A percentile compares a stretch with the other conserved stretches of the same genome.
phyloP scores from a whole-genome alignment of 2,113 vertebrate species.

The Paraplagusia blochii region DNA sequence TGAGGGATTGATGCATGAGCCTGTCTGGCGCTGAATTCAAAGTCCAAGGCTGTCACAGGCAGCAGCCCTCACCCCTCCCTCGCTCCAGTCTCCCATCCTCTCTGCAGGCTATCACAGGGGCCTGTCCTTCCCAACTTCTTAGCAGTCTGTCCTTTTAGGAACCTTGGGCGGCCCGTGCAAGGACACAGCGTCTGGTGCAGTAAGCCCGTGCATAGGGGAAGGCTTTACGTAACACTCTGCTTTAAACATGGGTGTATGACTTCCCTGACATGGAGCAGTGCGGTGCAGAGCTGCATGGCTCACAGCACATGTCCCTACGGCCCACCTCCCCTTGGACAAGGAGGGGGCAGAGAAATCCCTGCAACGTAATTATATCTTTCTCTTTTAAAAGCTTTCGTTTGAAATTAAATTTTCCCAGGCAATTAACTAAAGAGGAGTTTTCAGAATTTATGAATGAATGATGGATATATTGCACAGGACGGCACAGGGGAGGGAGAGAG shows the following conservation, averaged over 20 bases:
- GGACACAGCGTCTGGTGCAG: constrained; percentile 75
- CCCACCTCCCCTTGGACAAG: constrained; percentile 16
- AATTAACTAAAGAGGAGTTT: constrained; percentile 76
- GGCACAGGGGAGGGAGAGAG: constrained; percentile 6
- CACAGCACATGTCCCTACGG: constrained; percentile 44
- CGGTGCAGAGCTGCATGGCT: constrained; percentile 48
- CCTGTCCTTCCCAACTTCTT: constrained; percentile 77
- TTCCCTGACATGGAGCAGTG: constrained; percentile 68
- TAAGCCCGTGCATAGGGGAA: constrained; percentile 70
- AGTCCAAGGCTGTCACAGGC: constrained; percentile 89
- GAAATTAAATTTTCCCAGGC: constrained; percentile 70
- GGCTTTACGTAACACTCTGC: constrained; percentile 73
- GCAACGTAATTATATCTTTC: constrained; percentile 75
- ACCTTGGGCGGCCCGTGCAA: constrained; percentile 78
- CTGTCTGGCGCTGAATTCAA: constrained; percentile 89
- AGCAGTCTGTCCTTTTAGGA: constrained; percentile 76
- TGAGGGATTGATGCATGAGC: constrained; percentile 95
- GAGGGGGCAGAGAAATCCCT: constrained; percentile 50
- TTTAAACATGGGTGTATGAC: constrained; percentile 69
- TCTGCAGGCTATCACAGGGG: constrained; percentile 75
- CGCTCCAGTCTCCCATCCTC: constrained; percentile 11
- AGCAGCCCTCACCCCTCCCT: constrained; percentile 21
- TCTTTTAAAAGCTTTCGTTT: constrained; percentile 76
- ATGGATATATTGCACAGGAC: constrained; percentile 69
- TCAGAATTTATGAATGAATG: constrained; percentile 75